These are phyloP conservation scores for Nemotelus nigrinus DNA, from an alignment of 2,888 invertebrate species.

Conservation along the genomic window DNA sequence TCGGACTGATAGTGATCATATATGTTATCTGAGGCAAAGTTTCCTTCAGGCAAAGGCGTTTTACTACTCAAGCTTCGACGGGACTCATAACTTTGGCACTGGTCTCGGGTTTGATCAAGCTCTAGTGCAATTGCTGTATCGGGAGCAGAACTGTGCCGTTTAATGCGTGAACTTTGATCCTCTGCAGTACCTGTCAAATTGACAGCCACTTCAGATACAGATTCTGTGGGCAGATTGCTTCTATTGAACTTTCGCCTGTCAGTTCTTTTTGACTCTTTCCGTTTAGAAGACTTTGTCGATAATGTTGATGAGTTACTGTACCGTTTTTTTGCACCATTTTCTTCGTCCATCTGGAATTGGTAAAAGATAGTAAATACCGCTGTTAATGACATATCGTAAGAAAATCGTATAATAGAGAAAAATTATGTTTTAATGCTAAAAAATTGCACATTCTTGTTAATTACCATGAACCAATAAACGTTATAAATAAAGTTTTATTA, in stretches of 20 bases:
- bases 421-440: too few relatives aligned
- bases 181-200: not conserved
- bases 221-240: not conserved
- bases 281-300: not conserved
- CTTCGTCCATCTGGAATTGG: constrained; percentile 25
- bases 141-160: constrained; percentile 31
- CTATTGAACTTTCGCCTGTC: not conserved
- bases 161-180: not conserved
- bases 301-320: constrained; percentile 1
- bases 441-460: too few relatives aligned
- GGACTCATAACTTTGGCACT: not conserved
- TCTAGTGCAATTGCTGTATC: not conserved
- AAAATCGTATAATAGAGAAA: too few relatives aligned
- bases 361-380: too few relatives aligned
- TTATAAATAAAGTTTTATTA: too few relatives aligned
- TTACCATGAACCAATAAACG: too few relatives aligned
- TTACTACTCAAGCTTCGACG: not conserved
- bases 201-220: constrained; percentile 33
- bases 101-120: not conserved
- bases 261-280: not conserved
- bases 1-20: not conserved
- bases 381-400: too few relatives aligned
- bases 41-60: not conserved
- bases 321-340: constrained; percentile 2
- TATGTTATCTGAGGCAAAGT: not conserved